Percentiles rank a stretch among this genome's conserved stretches.
phyloP scores from a whole-genome alignment of 1,140 invertebrate species.

The Formica selysi region DNA sequence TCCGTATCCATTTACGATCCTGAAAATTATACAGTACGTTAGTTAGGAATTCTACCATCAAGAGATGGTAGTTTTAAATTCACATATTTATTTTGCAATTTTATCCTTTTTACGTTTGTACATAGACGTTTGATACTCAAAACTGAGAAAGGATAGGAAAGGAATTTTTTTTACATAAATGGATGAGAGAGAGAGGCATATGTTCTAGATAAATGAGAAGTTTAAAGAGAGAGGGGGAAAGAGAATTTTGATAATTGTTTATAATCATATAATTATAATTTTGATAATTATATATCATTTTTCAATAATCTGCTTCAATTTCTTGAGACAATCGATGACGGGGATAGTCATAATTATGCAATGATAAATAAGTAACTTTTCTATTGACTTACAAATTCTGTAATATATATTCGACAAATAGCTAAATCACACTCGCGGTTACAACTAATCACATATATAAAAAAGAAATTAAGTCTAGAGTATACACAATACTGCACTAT shows the following conservation, averaged over 20 bases:
- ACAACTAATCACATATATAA: slow-evolving; percentile 6
- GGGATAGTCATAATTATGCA: slow-evolving; percentile 8
- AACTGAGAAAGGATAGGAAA: background rate
- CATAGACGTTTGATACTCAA: background rate
- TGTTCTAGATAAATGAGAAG: slow-evolving; percentile 20
- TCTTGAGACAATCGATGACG: background rate
- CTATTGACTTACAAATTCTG: slow-evolving; percentile 17
- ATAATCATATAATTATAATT: background rate
- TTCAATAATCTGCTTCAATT: slow-evolving; percentile 10
- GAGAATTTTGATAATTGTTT: slow-evolving; percentile 34
- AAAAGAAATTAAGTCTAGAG: slow-evolving; percentile 17
- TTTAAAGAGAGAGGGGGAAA: background rate
- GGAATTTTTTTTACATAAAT: slow-evolving; percentile 11
- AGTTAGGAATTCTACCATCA: slow-evolving; percentile 56
- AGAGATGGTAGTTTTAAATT: background rate
- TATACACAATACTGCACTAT: slow-evolving; percentile 2
- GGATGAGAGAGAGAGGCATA: slow-evolving; percentile 11
- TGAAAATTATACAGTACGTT: slow-evolving; percentile 72
- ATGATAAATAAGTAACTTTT: background rate
- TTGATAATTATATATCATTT: slow-evolving; percentile 43
- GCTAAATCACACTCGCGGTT: slow-evolving; percentile 2
- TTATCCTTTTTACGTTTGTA: background rate
- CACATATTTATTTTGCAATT: slow-evolving; percentile 13
- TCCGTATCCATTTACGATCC: slow-evolving; percentile 72
- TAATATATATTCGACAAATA: slow-evolving; percentile 18